phyloP scores from a whole-genome alignment of 1,140 invertebrate species.

The Scaptomyza graminum region DNA sequence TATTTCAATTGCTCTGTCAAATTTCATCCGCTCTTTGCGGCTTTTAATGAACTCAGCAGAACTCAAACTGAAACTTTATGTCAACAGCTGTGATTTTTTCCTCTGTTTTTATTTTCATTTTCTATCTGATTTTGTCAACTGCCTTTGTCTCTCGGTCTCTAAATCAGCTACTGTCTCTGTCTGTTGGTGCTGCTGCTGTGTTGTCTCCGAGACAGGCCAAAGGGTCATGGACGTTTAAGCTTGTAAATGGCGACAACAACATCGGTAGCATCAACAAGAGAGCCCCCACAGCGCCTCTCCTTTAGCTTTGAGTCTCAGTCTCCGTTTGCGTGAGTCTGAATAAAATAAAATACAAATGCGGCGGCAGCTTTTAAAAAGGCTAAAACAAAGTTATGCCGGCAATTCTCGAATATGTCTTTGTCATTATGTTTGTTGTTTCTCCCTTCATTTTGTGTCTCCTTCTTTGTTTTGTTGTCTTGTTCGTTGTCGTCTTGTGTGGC shows the following conservation, averaged over 20 bases:
- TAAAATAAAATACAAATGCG: constrained; percentile 48
- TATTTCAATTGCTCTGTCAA: constrained; percentile 6
- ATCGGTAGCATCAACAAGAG: constrained; percentile 16
- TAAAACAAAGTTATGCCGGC: constrained; percentile 50
- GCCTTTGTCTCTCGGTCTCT: constrained; percentile 6
- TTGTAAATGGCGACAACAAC: constrained; percentile 71
- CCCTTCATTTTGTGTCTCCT: constrained; percentile 6
- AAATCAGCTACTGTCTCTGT: not conserved
- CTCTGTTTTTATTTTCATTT: constrained; percentile 21
- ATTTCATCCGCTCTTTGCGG: constrained; percentile 36
- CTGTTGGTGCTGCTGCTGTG: constrained; percentile 25
- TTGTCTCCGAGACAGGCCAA: constrained; percentile 60
- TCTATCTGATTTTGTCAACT: constrained; percentile 15
- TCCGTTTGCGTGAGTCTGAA: constrained; percentile 28
- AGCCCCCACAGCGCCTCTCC: constrained; percentile 40
- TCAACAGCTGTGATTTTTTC: constrained; percentile 45
- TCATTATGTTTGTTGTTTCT: constrained; percentile 16
- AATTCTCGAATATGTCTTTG: constrained; percentile 27
- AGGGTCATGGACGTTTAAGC: constrained; percentile 79
- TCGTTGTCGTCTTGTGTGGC: constrained; percentile 1
- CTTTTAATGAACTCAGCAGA: constrained; percentile 54
- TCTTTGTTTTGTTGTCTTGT: constrained; percentile 11
- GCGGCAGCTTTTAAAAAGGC: constrained; percentile 52
- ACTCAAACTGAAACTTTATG: constrained; percentile 42
- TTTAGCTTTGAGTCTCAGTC: constrained; percentile 34